phyloP scores from a whole-genome alignment of 2,888 invertebrate species.

The Lydus trimaculatus region DNA sequence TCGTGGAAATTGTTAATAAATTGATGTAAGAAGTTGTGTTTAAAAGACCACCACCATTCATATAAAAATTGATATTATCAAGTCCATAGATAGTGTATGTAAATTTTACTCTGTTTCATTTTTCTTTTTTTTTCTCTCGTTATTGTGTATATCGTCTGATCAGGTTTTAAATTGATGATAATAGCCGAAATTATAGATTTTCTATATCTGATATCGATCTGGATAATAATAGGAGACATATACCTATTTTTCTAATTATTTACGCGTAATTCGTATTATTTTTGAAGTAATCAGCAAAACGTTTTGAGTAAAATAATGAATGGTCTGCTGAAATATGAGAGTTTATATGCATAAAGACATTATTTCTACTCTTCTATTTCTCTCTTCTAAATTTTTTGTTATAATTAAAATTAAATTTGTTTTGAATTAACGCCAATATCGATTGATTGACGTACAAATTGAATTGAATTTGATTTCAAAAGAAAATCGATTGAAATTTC shows the following conservation, averaged over 20 bases:
- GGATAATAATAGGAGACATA: neutral
- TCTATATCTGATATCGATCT: neutral
- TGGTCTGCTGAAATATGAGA: slow-evolving; percentile 2
- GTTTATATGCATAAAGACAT: neutral
- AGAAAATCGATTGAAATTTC: neutral
- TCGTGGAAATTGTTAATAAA: neutral
- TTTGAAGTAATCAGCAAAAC: neutral
- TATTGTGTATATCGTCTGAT: neutral
- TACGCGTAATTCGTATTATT: neutral
- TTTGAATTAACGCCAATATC: neutral
- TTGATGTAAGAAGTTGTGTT: neutral
- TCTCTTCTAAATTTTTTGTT: neutral
- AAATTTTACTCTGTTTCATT: too few species aligned
- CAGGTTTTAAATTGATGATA: neutral
- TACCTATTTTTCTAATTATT: neutral
- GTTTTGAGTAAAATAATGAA: neutral
- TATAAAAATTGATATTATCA: neutral
- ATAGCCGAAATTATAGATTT: neutral
- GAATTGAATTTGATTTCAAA: neutral
- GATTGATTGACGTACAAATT: neutral
- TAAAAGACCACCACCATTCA: neutral
- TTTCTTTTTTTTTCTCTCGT: too few species aligned
- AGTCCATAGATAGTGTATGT: slow-evolving; percentile 7
- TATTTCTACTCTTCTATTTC: neutral
- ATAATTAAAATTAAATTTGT: too few species aligned